phyloP scores from a whole-genome alignment of 1,140 invertebrate genomes.

The Venturia canescens region DNA sequence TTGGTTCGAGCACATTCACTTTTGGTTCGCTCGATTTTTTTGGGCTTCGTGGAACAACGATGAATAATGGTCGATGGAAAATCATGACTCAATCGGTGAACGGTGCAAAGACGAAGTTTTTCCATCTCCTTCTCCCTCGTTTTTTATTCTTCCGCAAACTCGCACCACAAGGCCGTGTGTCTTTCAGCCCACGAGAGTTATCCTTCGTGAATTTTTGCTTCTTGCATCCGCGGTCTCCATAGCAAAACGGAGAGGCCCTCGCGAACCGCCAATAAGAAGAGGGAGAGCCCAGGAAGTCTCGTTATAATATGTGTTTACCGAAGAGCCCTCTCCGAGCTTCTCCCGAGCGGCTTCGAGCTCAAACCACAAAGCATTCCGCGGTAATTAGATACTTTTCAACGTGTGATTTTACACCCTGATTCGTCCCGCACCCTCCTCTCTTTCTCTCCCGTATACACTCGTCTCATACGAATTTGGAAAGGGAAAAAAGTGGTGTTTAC shows the following conservation, averaged over 20 bases:
- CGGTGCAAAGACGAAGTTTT: slow-evolving; percentile 15
- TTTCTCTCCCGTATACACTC: neutral
- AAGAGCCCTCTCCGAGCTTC: slow-evolving; percentile 38
- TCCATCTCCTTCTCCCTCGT: neutral
- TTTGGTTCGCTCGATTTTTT: too few relatives aligned
- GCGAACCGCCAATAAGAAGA: neutral
- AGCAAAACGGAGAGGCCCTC: neutral
- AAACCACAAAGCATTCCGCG: slow-evolving; percentile 67
- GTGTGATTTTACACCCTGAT: slow-evolving; percentile 45
- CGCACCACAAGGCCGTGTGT: neutral
- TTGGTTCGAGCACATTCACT: too few relatives aligned
- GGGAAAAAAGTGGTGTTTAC: neutral
- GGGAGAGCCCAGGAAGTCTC: slow-evolving; percentile 42
- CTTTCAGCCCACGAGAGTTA: slow-evolving; percentile 20
- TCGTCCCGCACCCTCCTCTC: neutral
- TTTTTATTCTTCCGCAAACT: slow-evolving; percentile 38
- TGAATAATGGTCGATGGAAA: neutral
- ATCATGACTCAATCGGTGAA: slow-evolving; percentile 37
- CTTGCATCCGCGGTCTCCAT: slow-evolving; percentile 52
- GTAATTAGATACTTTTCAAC: slow-evolving; percentile 63
- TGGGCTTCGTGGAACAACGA: too few relatives aligned
- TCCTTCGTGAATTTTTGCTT: slow-evolving; percentile 47
- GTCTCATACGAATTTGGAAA: neutral
- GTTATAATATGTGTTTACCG: slow-evolving; percentile 59
- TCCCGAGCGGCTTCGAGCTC: slow-evolving; percentile 62